Conservation (phyloP, 2,797 vertebrate genomes). For the Coregonus ussuriensis region DNA sequence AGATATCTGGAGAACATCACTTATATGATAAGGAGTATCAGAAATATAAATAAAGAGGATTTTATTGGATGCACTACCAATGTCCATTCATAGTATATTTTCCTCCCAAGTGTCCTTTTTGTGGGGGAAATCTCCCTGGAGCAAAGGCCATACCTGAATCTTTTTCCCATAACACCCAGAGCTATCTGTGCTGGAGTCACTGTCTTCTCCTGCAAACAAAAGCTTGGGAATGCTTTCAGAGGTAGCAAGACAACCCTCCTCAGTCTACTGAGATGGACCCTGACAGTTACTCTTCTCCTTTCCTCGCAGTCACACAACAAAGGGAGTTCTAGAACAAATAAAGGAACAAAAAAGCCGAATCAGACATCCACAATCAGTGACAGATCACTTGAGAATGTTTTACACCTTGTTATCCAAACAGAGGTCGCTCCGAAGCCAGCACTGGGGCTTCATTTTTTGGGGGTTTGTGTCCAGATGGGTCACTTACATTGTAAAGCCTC, state of each 20-base stretch:
- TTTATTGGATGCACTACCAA: background rate
- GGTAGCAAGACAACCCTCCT: constrained; percentile 69
- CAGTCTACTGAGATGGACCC: constrained; percentile 69
- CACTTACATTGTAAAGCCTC: constrained; percentile 75
- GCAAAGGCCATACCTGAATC: constrained; percentile 61
- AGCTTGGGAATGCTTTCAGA: constrained; percentile 86
- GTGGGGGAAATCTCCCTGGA: constrained; percentile 39
- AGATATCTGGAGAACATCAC: too few relatives aligned
- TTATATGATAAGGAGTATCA: too few relatives aligned
- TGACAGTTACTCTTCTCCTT: constrained; percentile 80
- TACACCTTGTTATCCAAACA: constrained; percentile 79
- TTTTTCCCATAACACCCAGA: constrained; percentile 82
- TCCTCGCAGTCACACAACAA: constrained; percentile 79
- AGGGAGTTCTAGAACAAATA: constrained; percentile 67
- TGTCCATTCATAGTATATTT: constrained; percentile 13
- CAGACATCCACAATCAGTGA: constrained; percentile 77
- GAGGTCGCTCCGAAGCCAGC: constrained; percentile 50
- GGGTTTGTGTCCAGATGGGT: constrained; percentile 75
- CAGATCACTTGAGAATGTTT: constrained; percentile 77
- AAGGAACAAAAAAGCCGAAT: constrained; percentile 69
- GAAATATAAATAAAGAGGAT: too few relatives aligned
- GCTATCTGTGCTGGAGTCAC: constrained; percentile 78
- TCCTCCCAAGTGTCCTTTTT: constrained; percentile 36
- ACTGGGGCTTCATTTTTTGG: constrained; percentile 68
- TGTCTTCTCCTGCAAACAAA: constrained; percentile 82